Evolutionary conservation across 2,797 vertebrate species (phyloP), one percentile per base, ranked within the genome.

Genomic region (Pogonophryne albipinna): DNA sequence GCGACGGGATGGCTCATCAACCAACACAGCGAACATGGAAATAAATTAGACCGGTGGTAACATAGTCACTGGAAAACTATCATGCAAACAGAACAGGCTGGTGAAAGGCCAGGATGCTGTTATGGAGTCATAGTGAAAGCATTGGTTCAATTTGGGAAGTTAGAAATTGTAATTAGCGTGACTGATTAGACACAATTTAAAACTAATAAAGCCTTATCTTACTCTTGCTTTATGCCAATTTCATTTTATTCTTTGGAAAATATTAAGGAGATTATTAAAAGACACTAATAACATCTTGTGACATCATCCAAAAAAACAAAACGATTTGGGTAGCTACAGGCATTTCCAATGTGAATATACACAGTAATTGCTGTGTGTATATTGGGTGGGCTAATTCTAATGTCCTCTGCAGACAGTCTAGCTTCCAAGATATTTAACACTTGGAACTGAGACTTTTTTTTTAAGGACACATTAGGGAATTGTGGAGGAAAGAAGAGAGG

Each of bases 1-100:
- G 78, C 72, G 74, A 91, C 66, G 19, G 55, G 63, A 87, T 67
- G 76, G 84, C 76, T 91, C 77, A 90, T 90, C 85, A 89, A 78
- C 70, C 75, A 79, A 79, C 68, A 76, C 41, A 58, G 81, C 51
- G 73, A 86, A 80, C 66, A 79, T 56, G 53, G 41, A 76, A 80
- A 84, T 60, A 68, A 70, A 63, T 16, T 20, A 56, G n/a, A 47
- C 1, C 34, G 52, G 55, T 82, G 67, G 73, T 69, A 89, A 83
- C 45, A 62, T 38, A 74, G 51, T 82, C 64, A 58, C 46, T 4
- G n/a, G 50, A 81, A 66, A 80, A 52, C 50, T 71, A 58, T 14
- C 3, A 13, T 20, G 27, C 42, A 76, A 73, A 77, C 11, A 61
- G 60, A 80, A 20, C 62, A 67, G 14, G 65, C 51, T 79, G 23